Conservation (phyloP, 1,140 invertebrate genomes). For the Bilobella aurantiaca region DNA sequence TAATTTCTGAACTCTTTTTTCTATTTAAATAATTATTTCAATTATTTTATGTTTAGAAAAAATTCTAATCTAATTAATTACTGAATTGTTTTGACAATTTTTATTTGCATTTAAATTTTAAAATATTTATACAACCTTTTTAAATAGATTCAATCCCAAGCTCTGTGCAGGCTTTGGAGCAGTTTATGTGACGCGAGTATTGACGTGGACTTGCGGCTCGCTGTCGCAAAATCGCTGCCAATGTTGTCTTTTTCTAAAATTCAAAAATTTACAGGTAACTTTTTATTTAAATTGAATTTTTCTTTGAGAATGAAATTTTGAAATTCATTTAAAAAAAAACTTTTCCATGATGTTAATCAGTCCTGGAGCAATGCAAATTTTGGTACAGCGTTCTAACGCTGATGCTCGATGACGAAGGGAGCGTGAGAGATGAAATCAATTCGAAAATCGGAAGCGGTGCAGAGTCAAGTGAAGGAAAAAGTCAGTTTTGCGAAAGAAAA, state of each 20-base stretch:
- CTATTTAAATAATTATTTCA: no score
- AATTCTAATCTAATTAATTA: no score
- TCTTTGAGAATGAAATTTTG: neutral
- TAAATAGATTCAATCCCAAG: neutral
- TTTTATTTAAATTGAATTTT: neutral
- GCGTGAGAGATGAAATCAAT: conserved; percentile 18
- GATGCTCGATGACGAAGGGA: conserved; percentile 28
- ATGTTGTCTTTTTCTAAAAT: neutral
- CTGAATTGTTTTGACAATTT: no score
- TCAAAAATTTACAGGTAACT: conserved; percentile 7
- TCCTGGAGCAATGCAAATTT: conserved; percentile 18
- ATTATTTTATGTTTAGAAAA: no score
- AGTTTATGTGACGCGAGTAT: conserved; percentile 7
- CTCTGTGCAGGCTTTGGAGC: neutral
- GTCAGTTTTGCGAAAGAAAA: conserved; percentile 24
- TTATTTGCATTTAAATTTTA: neutral
- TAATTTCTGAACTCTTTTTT: no score
- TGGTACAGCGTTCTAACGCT: conserved; percentile 23
- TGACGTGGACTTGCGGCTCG: conserved; percentile 20
- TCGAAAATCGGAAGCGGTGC: neutral
- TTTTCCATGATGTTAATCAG: conserved; percentile 9
- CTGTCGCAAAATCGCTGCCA: conserved; percentile 16
- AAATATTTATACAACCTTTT: neutral
- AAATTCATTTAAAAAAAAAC: neutral
- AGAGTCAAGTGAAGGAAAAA: neutral